phyloP scores from a whole-genome alignment of 2,888 invertebrate genomes.

The Belgica antarctica region DNA sequence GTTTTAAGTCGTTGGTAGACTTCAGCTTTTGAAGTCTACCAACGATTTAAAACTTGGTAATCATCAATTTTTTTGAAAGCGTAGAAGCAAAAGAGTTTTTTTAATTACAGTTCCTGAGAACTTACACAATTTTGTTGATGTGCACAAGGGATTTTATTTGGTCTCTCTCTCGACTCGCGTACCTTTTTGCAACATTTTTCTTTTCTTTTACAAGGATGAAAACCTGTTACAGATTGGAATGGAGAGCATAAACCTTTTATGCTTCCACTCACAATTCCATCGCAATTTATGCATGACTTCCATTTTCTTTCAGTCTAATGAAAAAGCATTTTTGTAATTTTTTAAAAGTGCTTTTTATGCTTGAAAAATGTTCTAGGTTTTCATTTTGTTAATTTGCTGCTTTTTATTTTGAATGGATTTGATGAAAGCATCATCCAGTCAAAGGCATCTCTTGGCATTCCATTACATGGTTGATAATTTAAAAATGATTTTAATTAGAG shows the following conservation, averaged over 20 bases:
- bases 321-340: constrained; percentile 1
- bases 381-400: constrained; percentile 22
- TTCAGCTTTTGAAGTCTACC: no score
- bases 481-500: constrained; percentile 20
- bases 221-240: constrained; percentile 11
- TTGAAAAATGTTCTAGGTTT: constrained; percentile 14
- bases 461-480: neutral
- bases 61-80: constrained; percentile 5
- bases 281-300: constrained; percentile 39
- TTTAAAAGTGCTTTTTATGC: neutral
- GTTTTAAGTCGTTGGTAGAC: no score
- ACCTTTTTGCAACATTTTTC: constrained; percentile 5
- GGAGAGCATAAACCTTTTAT: constrained; percentile 30
- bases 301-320: constrained; percentile 30
- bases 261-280: constrained; percentile 25
- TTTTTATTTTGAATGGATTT: constrained; percentile 8
- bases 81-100: neutral
- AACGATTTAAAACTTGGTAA: no score
- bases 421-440: neutral
- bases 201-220: neutral
- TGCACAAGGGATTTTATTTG: constrained; percentile 22
- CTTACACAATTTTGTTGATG: neutral
- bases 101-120: neutral
- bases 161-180: neutral
- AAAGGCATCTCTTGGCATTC: neutral